Evolutionary conservation across 2,113 vertebrate species (phyloP).

Genomic region (Petrocephalus microphthalmus): DNA sequence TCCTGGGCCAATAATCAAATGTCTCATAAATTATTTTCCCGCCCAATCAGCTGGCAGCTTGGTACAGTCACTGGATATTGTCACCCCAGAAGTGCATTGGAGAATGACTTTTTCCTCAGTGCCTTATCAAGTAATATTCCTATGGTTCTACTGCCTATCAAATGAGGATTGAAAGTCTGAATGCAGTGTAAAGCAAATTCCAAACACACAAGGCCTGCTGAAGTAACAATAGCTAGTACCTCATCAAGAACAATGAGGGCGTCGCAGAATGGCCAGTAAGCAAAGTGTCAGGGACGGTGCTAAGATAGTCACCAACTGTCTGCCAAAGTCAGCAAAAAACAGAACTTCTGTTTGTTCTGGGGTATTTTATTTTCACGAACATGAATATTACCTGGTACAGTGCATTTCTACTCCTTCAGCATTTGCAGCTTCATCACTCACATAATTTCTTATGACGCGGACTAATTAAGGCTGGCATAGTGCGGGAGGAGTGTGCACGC

Average conservation of each 20-base stretch:
- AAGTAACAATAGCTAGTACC: not conserved
- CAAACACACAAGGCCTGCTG: not conserved
- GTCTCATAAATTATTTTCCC: not conserved
- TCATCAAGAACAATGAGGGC: not conserved
- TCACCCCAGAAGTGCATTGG: not conserved
- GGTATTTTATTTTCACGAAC: not conserved
- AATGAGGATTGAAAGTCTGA: not conserved
- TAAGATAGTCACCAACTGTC: not conserved
- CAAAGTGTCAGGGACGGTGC: not conserved
- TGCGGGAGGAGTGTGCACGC: not conserved
- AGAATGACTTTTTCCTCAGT: not conserved
- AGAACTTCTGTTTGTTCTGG: not conserved
- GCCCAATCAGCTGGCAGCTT: not conserved
- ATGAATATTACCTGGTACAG: slow-evolving; percentile 53
- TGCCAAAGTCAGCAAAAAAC: not conserved
- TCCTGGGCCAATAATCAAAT: not conserved
- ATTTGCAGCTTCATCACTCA: slow-evolving; percentile 63
- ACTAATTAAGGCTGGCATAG: slow-evolving; percentile 39
- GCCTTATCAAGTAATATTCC: not conserved
- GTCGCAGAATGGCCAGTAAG: not conserved
- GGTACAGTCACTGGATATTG: not conserved
- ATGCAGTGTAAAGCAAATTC: not conserved
- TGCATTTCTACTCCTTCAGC: slow-evolving; percentile 56
- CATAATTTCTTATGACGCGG: slow-evolving; percentile 59
- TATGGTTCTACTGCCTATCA: not conserved